Base-by-base conservation (phyloP, 2,888 invertebrate species). In the Leptinotarsa juncta region DNA sequence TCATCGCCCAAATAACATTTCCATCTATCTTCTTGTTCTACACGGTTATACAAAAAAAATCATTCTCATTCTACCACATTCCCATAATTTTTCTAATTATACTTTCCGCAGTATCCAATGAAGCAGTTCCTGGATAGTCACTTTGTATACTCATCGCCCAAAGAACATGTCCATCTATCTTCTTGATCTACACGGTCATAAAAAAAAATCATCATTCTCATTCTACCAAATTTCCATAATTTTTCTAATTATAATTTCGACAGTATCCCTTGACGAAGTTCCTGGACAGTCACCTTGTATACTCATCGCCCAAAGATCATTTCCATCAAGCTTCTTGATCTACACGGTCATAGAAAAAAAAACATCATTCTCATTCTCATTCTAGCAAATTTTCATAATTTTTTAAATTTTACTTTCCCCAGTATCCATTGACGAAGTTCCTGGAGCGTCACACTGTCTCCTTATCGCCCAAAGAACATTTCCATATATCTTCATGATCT, bases 231-330 rank as follows among this genome's bases (percentile, higher is more conserved):
- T 18, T 20, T 0, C 0, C 10, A 42, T 42, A 3, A 12, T 10
- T 42, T 42, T 42, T 3, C 2, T 2, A 16, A 2, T 51, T 1
- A 3, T 14, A n/a, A 1, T 14, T 18, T n/a, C 0, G 5, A 0
- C 55, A 32, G 7, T 32, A 32, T 32, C 32, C 2, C 7, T 7
- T 32, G 32, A 32, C 7, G 32, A 7, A 16, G 10, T n/a, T n/a
- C 3, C 3, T 15, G 14, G 23, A 26, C 20, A 15, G 23, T 32
- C 10, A 42, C 42, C 42, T 3, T 42, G 10, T 12, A n/a, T 12
- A 42, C 3, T 42, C 0, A 42, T 10, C 10, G 0, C 10, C 2
- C 10, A 42, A 57, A 20, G 1, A 20, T 15, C 2, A 57, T 20
- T 14, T 3, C 0, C 12, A 16, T 16, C 1, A 18, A 16, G 18